Conservation (phyloP, 1,140 invertebrate genomes). For the Drosophila melanica region DNA sequence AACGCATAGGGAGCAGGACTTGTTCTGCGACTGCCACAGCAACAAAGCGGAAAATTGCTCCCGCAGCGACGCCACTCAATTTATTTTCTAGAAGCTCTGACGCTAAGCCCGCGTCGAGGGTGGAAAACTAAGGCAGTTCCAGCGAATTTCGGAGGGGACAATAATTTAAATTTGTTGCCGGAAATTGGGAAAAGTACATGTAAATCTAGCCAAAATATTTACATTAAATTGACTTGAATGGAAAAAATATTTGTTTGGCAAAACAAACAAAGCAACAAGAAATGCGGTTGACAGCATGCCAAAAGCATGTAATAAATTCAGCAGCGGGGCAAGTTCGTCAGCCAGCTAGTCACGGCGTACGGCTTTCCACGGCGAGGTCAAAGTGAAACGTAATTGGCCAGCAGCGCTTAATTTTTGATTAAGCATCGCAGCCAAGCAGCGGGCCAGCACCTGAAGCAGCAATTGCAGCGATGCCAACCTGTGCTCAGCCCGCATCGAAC, state of each 20-base stretch:
- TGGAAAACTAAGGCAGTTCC: slow-evolving; percentile 5
- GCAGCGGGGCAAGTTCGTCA: slow-evolving; percentile 47
- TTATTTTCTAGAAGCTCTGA: slow-evolving; percentile 22
- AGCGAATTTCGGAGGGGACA: slow-evolving; percentile 24
- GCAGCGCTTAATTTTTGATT: slow-evolving; percentile 76
- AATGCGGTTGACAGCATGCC: slow-evolving; percentile 45
- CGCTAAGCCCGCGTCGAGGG: slow-evolving; percentile 8
- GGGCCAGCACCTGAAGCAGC: slow-evolving; percentile 32
- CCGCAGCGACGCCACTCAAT: slow-evolving; percentile 18
- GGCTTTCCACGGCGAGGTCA: slow-evolving; percentile 73
- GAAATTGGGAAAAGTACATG: slow-evolving; percentile 26
- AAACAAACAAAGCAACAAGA: slow-evolving; percentile 56
- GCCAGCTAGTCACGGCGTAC: slow-evolving; percentile 54
- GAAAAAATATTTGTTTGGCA: slow-evolving; percentile 51
- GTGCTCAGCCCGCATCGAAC: slow-evolving; percentile 30
- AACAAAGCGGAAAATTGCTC: slow-evolving; percentile 8
- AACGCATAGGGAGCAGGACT: slow-evolving; percentile 4
- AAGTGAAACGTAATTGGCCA: slow-evolving; percentile 79
- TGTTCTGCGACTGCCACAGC: slow-evolving; percentile 3
- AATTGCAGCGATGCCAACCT: slow-evolving; percentile 46
- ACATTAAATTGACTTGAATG: slow-evolving; percentile 72
- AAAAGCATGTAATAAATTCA: slow-evolving; percentile 73
- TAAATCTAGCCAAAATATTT: slow-evolving; percentile 56
- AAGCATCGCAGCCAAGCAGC: slow-evolving; percentile 34
- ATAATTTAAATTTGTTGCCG: slow-evolving; percentile 65